A percentile compares a stretch with the other conserved stretches of the same genome.
Evolutionary conservation across 2,888 invertebrate genomes (phyloP).

Genomic region (Oscheius sp.): DNA sequence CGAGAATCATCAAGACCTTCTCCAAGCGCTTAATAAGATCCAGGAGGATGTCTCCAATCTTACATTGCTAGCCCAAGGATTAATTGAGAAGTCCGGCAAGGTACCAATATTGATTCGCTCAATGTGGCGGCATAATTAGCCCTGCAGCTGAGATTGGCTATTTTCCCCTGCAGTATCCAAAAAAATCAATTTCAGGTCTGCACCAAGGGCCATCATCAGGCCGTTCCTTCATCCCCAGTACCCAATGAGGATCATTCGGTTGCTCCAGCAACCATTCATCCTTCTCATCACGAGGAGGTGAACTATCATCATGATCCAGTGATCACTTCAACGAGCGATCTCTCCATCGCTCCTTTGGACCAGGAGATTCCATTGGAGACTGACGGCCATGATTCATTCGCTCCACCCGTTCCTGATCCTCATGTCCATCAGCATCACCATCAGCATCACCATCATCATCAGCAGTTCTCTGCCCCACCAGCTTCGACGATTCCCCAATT

Average conservation of each 20-base stretch:
- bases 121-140: too few species aligned
- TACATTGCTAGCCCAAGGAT: too few species aligned
- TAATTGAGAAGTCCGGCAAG: too few species aligned
- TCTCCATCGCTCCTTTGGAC: constrained; percentile 15
- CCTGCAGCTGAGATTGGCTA: too few species aligned
- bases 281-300: constrained; percentile 57
- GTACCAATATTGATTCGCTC: too few species aligned
- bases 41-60: constrained; percentile 25
- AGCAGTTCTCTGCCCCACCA: constrained; percentile 14
- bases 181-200: too few species aligned
- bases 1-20: not conserved
- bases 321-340: not conserved
- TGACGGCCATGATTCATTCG: constrained; percentile 21
- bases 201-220: too few species aligned
- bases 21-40: constrained; percentile 4
- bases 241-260: constrained; percentile 46
- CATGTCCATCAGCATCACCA: too few species aligned
- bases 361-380: constrained; percentile 29
- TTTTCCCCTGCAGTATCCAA: too few species aligned
- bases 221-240: constrained; percentile 45
- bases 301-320: constrained; percentile 2
- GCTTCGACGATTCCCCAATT: constrained; percentile 52
- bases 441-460: too few species aligned
- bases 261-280: constrained; percentile 60
- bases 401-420: constrained; percentile 22